Evolutionary conservation across 2,888 invertebrate genomes (phyloP).

Genomic region (Tethea ocularis): DNA sequence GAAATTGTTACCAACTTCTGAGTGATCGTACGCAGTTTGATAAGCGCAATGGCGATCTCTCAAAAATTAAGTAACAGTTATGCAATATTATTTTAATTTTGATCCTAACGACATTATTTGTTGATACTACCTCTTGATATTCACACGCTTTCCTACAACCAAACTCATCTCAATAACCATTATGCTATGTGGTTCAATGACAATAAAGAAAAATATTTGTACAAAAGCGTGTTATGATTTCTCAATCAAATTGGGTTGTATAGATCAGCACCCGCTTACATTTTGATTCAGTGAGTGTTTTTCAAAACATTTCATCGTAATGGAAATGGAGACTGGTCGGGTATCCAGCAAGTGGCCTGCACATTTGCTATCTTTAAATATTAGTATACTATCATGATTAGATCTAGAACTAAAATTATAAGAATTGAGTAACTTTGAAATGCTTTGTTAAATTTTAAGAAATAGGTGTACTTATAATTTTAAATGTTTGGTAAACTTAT

Average conservation of each 20-base stretch:
- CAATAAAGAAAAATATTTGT: conserved; percentile 68
- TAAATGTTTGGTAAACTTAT: too few species aligned
- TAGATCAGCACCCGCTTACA: conserved; percentile 33
- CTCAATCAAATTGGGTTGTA: conserved; percentile 55
- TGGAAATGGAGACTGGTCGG: conserved; percentile 23
- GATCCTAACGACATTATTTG: conserved; percentile 13
- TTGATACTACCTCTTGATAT: conserved; percentile 25
- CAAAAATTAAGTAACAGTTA: too few species aligned
- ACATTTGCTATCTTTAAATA: neutral
- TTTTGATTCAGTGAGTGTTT: conserved; percentile 47
- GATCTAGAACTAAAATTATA: too few species aligned
- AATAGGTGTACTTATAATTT: too few species aligned
- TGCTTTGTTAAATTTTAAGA: too few species aligned
- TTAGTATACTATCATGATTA: too few species aligned
- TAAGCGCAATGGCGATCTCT: too few species aligned
- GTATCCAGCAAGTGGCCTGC: neutral
- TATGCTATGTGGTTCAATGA: conserved; percentile 48
- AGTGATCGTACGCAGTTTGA: too few species aligned
- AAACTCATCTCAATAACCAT: conserved; percentile 51
- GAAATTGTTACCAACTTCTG: too few species aligned
- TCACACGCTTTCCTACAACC: conserved; percentile 56
- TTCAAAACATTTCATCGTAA: conserved; percentile 51
- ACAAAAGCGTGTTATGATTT: conserved; percentile 60
- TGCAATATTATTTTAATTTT: neutral
- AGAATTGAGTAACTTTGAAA: too few species aligned